Percentiles rank a stretch among this genome's conserved stretches.
Conservation (phyloP, 2,888 invertebrate species). For the Cephus spinipes region DNA sequence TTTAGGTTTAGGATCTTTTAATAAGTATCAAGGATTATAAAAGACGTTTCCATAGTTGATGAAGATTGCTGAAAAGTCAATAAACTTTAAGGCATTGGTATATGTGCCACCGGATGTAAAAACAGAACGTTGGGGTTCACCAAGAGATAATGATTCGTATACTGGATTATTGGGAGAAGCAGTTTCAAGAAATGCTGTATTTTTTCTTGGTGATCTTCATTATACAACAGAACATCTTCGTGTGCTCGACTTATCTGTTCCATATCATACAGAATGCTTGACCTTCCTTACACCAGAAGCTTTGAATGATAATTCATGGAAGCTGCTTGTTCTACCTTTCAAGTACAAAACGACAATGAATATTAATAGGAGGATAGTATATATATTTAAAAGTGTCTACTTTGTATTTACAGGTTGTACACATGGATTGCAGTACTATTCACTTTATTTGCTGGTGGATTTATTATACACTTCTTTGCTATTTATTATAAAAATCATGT, state of each 20-base stretch:
- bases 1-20: not conserved
- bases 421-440: slow-evolving; percentile 83
- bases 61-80: slow-evolving; percentile 71
- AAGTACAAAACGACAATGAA: slow-evolving; percentile 67
- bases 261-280: slow-evolving; percentile 85
- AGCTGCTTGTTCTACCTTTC: slow-evolving; percentile 83
- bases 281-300: slow-evolving; percentile 88
- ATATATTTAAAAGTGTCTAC: slow-evolving; percentile 9
- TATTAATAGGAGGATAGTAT: slow-evolving; percentile 6
- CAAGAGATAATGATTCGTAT: slow-evolving; percentile 74
- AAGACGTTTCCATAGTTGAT: slow-evolving; percentile 71
- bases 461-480: slow-evolving; percentile 76
- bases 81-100: slow-evolving; percentile 78
- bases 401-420: slow-evolving; percentile 69
- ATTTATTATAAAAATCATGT: slow-evolving; percentile 68
- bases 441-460: slow-evolving; percentile 75
- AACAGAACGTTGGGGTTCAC: slow-evolving; percentile 77
- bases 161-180: slow-evolving; percentile 83
- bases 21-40: not conserved
- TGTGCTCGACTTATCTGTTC: slow-evolving; percentile 79
- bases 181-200: slow-evolving; percentile 75
- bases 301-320: slow-evolving; percentile 85
- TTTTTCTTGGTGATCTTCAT: slow-evolving; percentile 83
- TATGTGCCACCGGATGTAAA: slow-evolving; percentile 76
- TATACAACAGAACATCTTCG: slow-evolving; percentile 77